Base-by-base conservation (phyloP, 2,888 invertebrate genomes). In the Melanophora roralis region DNA sequence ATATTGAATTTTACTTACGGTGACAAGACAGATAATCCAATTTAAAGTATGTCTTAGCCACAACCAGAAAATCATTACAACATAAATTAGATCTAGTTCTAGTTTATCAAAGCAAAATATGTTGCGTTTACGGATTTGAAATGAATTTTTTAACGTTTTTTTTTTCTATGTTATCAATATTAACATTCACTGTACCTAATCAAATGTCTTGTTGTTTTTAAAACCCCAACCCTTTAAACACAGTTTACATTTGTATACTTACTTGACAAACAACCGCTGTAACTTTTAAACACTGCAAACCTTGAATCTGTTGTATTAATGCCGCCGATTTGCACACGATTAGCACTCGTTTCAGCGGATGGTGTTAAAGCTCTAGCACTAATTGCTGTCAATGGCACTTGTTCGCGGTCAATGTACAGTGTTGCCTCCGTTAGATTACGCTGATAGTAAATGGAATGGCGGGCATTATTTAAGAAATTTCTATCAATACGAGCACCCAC, bases 261-360 rank as follows among this genome's bases (percentile, higher is more conserved):
- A 97, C 97, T 97, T 81, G 97, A 96, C 81, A 97, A 91, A 89
- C 97, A 97, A 71, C 97, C 97, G 85, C 95, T 95, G 89, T 96
- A 97, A 83, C 95, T 95, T 86, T 95, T 96, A 86, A 95, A 97
- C 76, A 94, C 94, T 78, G 93, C 93, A 84, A 97, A 94, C 82
- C 96, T 92, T 3, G 95, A 94, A 87, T 96, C 96, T 4, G 94
- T 94, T 5, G 96, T 95, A 85, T 95, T 96, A 14, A 96, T 92
- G 23, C 97, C 97, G 11, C 96, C 96, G 65, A 97, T 93, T 88
- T 96, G 96, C 9, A 96, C 95, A 85, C 96, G 96, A 87, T 95
- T 95, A 14, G 94, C 93, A 8, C 95, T 94, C 53, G 92, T 89
- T 82, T 93, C 93, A n/a, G 93, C 92, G 49, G 86, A 86, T 83